Base-by-base conservation (phyloP, 2,888 invertebrate species). In the Hoplodrina ambigua region DNA sequence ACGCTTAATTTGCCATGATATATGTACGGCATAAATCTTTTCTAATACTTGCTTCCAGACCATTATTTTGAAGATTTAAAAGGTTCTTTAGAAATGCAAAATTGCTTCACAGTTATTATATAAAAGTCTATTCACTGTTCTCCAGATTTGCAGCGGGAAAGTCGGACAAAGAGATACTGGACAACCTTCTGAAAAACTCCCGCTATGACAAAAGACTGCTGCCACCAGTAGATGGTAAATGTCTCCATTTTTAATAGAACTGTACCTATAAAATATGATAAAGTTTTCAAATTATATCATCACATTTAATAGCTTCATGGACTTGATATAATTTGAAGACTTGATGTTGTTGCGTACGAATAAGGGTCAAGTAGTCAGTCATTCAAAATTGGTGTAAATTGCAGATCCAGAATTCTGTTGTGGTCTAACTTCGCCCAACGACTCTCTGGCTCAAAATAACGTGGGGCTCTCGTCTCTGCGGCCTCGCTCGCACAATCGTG, bases 121-220 rank as follows among this genome's bases (percentile, higher is more conserved):
- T 71, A n/a, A 66, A 55, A 67, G 15, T 55, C 44, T 69, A 54
- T 80, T 72, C 67, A 67, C 69, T 70, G 56, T 61, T 83, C 97
- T 96, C 69, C 97, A 98, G 98, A 96, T 98, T 98, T 95, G 98
- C 98, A 94, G 98, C 98, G 95, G 98, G 98, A 88, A 98, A 98
- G 96, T 98, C 98, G 93, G 98, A 98, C 97, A 98, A 98, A 96
- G 98, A 98, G 96, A 98, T 98, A 94, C 96, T 99, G 96, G 99
- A 99, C 97, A 97, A 98, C 96, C 97, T 99, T 90, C 96, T 99
- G 91, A 97, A 97, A 96, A 97, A 97, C 90, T 97, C 98, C 91
- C 97, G 98, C 94, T 99, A 99, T 96, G 99, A 99, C 96, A 98
- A 98, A 96, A 97, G 99, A 96, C 97, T 98, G 93, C 97, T 98